These are phyloP conservation scores for Dolichomitus sp. DNA, from an alignment of 2,888 invertebrate genomes.

Conservation along the genomic window DNA sequence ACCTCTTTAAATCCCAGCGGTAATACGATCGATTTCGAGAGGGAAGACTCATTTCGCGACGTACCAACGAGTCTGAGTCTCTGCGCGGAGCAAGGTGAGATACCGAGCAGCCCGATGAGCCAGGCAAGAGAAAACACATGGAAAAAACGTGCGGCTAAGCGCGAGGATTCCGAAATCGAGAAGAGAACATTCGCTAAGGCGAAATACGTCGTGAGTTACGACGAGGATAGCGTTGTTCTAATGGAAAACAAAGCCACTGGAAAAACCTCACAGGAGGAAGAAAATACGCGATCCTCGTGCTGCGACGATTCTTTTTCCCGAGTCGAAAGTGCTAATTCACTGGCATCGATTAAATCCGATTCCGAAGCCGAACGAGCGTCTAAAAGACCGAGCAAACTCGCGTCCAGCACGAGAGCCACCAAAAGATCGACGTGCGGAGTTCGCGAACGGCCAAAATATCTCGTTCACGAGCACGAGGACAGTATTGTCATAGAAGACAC, in stretches of 20 bases:
- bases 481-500: conserved; percentile 76
- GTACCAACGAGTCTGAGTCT: conserved; percentile 81
- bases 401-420: conserved; percentile 50
- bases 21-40: conserved; percentile 79
- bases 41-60: conserved; percentile 81
- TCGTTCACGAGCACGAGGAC: conserved; percentile 75
- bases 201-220: conserved; percentile 82
- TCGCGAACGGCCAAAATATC: conserved; percentile 69
- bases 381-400: conserved; percentile 59
- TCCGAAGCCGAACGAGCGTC: conserved; percentile 50
- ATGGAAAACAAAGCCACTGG: conserved; percentile 76
- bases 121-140: conserved; percentile 79
- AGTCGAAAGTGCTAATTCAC: conserved; percentile 15
- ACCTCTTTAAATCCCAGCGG: conserved; percentile 49
- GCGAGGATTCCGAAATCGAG: conserved; percentile 62
- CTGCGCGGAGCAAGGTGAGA: conserved; percentile 83
- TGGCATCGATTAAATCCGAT: conserved; percentile 50
- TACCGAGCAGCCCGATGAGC: conserved; percentile 83
- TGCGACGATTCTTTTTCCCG: conserved; percentile 15
- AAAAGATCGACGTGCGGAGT: conserved; percentile 57
- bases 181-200: conserved; percentile 77
- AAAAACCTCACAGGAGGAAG: conserved; percentile 6
- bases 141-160: conserved; percentile 70
- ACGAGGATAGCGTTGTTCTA: conserved; percentile 80
- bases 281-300: background rate